Conservation (phyloP, 1,140 invertebrate genomes). For the Panagrolaimus sp. region DNA sequence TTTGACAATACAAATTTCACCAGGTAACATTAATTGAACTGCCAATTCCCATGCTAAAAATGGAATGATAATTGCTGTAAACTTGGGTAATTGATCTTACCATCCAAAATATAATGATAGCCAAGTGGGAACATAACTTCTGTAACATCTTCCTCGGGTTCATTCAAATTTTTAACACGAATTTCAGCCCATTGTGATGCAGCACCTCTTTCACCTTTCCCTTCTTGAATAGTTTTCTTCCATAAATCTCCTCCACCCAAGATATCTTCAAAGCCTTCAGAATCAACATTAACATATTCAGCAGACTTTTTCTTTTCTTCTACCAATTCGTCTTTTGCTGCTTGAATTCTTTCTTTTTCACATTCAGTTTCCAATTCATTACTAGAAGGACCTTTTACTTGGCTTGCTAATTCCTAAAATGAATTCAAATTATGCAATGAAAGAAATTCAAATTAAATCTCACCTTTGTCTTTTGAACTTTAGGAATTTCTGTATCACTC, state of each 20-base stretch:
- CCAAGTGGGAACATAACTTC: conserved; percentile 6
- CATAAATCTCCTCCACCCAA: not conserved
- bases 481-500: no score
- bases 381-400: not conserved
- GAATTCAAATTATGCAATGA: not conserved
- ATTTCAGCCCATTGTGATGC: not conserved
- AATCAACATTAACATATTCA: not conserved
- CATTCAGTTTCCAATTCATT: not conserved
- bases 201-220: not conserved
- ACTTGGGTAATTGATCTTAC: not conserved
- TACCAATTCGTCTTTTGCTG: not conserved
- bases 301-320: not conserved
- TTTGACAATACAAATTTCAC: not conserved
- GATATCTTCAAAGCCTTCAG: conserved; percentile 1
- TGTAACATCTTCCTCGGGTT: not conserved
- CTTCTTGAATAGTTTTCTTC: not conserved
- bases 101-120: conserved; percentile 4
- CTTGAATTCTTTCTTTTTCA: not conserved
- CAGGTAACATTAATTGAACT: conserved; percentile 7
- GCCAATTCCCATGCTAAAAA: conserved; percentile 8
- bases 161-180: not conserved
- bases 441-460: no score
- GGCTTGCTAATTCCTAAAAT: not conserved
- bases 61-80: not conserved
- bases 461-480: no score